Base-by-base conservation (phyloP, 2,888 invertebrate species). In the Diarsia rubi region DNA sequence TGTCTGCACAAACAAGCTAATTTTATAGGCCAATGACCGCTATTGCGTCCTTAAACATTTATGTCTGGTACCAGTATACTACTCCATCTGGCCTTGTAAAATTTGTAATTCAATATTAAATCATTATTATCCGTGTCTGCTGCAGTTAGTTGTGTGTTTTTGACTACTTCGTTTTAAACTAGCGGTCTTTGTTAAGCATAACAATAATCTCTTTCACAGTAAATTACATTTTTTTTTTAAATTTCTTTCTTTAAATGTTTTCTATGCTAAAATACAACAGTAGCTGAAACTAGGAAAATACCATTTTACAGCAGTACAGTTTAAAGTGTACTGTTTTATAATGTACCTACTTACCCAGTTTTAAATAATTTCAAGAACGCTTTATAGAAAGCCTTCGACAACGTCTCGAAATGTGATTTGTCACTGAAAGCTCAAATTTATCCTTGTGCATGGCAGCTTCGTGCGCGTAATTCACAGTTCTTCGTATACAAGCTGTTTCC, bases 1-100 rank as follows among this genome's bases (percentile, higher is more conserved):
- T 67, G 37, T 52, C 44, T 68, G 24, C 42, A 64, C 31, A 42
- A 60, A 44, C 42, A 19, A 69, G 42, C 49, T 57, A 49, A 69
- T 75, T 69, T 3, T 24, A 63, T 69, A 69, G 69, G 54, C 57
- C 31, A 75, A 57, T 81, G 69, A 69, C 52, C 65, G n/a, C 47
- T 49, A 27, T 47, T 69, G 47, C 44, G 47, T 54, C 27, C 37
- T 63, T 69, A 16, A 47, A 62, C 11, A 65, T 60, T 67, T 81
- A 9, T 62, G 60, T 81, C 54, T 73, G 73, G 63, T 69, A n/a
- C n/a, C n/a, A n/a, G n/a, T n/a, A 52, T 42, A 57, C 24, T 52
- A 16, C 37, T 52, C 3, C 37, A 73, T 27, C 63, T 72, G 16
- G 37, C 63, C 14, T 73, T n/a, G 52, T 57, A 45, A 3, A 27